Base-by-base conservation (phyloP, 92 coral and sea anemone genomes). In the Epizoanthus rinbou region DNA sequence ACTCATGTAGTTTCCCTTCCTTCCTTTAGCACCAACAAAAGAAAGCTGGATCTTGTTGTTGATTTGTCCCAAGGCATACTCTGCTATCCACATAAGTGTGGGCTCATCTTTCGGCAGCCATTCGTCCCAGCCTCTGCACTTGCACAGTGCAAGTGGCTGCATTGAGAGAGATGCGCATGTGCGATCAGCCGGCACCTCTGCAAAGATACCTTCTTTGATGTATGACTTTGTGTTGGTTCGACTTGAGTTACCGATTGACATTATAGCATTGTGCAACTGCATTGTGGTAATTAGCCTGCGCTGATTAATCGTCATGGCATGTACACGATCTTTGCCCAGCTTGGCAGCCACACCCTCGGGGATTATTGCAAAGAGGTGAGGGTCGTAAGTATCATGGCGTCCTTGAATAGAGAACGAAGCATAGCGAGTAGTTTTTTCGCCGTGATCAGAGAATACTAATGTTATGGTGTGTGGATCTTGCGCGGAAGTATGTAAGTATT, bases 401-500 rank as follows among this genome's bases (percentile, higher is more conserved):
- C 94, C 92, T 69, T 81, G 76, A 14, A 64, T 45, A 21, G 94
- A 74, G 37, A 59, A 73, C 23, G 68, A 39, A 4, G 92, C 82
- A 60, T 82, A 91, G 33, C 59, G 50, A 10, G 92, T 91, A 10
- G 88, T 73, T 79, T 90, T 91, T 50, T 91, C 92, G 13, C 94
- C 94, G 47, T 91, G 90, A 56, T 91, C 94, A 3, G 94, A 91
- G 57, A 89, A 85, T 4, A 91, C 64, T 10, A 91, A 13, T 15
- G 94, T 91, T 64, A 88, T 54, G 5, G 94, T 82, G 19, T 89
- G 73, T 80, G 85, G 85, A 14, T 76, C 80, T 57, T 22, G 25
- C 69, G 73, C 73, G 63, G 73, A 21, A 17, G 69, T 66, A 54
- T 75, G 33, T 43, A 75, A 66, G 45, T 43, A 62, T 24, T 75